These are phyloP conservation scores for Drosophila pachea DNA, from an alignment of 1,140 invertebrate genomes.

Conservation along the genomic window DNA sequence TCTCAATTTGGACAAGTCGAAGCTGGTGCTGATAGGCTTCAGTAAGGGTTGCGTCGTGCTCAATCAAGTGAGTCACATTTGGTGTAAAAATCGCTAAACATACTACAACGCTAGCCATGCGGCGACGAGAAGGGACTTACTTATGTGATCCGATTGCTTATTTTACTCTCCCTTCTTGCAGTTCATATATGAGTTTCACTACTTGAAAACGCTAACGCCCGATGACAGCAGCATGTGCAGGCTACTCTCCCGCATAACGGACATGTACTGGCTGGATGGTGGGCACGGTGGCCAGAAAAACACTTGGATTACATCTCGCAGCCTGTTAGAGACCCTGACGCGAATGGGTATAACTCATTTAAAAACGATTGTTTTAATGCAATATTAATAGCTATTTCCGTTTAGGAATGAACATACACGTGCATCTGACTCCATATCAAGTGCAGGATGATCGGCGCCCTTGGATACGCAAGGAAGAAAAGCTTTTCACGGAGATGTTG, in stretches of 20 bases:
- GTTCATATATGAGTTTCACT: slow-evolving; percentile 90
- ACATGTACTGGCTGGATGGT: slow-evolving; percentile 93
- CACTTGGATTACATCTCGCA: slow-evolving; percentile 89
- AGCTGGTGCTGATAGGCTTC: slow-evolving; percentile 88
- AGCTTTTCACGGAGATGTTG: slow-evolving; percentile 85
- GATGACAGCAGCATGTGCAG: slow-evolving; percentile 81
- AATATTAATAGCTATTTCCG: not conserved
- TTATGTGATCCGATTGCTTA: slow-evolving; percentile 1
- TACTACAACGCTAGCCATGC: slow-evolving; percentile 1
- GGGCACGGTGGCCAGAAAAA: slow-evolving; percentile 90
- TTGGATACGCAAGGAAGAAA: slow-evolving; percentile 91
- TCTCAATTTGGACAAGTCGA: slow-evolving; percentile 79
- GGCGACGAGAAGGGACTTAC: not conserved
- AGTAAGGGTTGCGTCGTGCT: slow-evolving; percentile 95
- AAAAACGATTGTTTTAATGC: not conserved
- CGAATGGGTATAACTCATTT: slow-evolving; percentile 79
- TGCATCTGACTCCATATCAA: slow-evolving; percentile 93
- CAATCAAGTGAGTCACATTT: slow-evolving; percentile 84
- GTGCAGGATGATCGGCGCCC: slow-evolving; percentile 85
- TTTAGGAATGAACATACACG: slow-evolving; percentile 82
- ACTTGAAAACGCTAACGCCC: slow-evolving; percentile 83
- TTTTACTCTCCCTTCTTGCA: slow-evolving; percentile 23
- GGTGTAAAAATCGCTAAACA: slow-evolving; percentile 72
- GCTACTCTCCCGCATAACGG: slow-evolving; percentile 83
- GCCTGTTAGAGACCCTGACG: slow-evolving; percentile 85